Evolutionary conservation across 2,113 vertebrate genomes (phyloP).

Genomic region (Pollachius pollachius): DNA sequence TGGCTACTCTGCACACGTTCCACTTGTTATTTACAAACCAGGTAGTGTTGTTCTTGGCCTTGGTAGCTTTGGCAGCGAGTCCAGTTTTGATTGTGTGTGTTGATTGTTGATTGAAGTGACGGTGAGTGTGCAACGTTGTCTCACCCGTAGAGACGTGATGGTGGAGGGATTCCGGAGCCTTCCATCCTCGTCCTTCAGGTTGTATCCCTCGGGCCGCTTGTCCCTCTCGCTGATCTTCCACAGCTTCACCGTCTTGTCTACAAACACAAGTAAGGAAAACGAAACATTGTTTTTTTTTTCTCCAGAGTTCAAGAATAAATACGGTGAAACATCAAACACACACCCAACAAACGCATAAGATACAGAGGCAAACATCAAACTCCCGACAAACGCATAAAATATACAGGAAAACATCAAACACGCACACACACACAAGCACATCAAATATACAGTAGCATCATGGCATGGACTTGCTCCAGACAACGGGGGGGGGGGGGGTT

Average conservation of each 20-base stretch:
- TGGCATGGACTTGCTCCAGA: constrained; percentile 25
- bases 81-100: too few relatives aligned
- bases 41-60: too few relatives aligned
- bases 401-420: constrained; percentile 17
- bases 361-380: too few relatives aligned
- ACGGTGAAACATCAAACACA: too few relatives aligned
- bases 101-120: background rate
- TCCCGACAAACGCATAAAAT: background rate
- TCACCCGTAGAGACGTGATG: constrained; percentile 92
- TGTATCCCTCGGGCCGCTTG: constrained; percentile 96
- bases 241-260: constrained; percentile 98
- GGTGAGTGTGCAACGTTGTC: constrained; percentile 17
- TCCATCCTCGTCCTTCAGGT: constrained; percentile 96
- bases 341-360: too few relatives aligned
- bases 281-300: too few relatives aligned
- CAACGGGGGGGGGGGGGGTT: constrained; percentile 28
- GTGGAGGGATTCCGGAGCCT: constrained; percentile 91
- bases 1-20: too few relatives aligned
- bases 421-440: constrained; percentile 11
- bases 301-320: too few relatives aligned
- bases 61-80: too few relatives aligned
- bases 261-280: background rate
- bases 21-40: too few relatives aligned
- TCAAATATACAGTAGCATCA: constrained; percentile 29
- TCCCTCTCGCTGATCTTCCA: constrained; percentile 99